A percentile compares a stretch with the other conserved stretches of the same genome.
phyloP scores from a whole-genome alignment of 2,888 invertebrate species.

The Corythucha ciliata region DNA sequence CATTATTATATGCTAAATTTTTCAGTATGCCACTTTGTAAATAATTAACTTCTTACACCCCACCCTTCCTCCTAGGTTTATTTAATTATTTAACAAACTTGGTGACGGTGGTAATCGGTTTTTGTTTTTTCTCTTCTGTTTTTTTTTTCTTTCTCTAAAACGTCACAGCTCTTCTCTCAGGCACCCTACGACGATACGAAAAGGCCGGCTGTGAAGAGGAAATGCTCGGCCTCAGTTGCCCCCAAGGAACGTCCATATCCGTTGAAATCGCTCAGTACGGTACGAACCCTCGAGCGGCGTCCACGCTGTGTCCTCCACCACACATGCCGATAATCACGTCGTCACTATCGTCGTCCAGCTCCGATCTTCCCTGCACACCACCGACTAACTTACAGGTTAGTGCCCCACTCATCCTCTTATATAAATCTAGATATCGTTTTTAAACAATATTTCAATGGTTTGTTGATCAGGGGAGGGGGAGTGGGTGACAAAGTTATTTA shows the following conservation, averaged over 20 bases:
- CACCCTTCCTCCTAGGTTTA: no score
- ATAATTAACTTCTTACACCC: no score
- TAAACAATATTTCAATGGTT: no score
- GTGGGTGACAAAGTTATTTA: no score
- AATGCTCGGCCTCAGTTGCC: constrained; percentile 76
- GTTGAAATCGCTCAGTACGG: constrained; percentile 88
- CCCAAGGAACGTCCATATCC: constrained; percentile 81
- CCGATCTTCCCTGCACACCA: constrained; percentile 54
- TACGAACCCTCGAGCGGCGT: constrained; percentile 45
- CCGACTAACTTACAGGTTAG: constrained; percentile 66
- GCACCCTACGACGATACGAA: constrained; percentile 83
- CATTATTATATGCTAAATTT: no score
- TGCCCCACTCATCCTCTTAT: neutral
- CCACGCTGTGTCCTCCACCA: constrained; percentile 29
- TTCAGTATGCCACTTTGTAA: no score
- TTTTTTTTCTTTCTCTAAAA: no score
- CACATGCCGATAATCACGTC: constrained; percentile 19
- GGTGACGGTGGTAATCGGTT: neutral
- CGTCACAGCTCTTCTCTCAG: constrained; percentile 79
- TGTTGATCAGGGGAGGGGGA: no score
- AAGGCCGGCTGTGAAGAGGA: constrained; percentile 88
- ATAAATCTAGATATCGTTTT: no score
- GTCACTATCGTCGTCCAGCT: constrained; percentile 37
- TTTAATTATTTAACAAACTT: no score
- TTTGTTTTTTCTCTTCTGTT: constrained; percentile 33